phyloP scores from a whole-genome alignment of 1,140 invertebrate species.

The Lycorma delicatula region DNA sequence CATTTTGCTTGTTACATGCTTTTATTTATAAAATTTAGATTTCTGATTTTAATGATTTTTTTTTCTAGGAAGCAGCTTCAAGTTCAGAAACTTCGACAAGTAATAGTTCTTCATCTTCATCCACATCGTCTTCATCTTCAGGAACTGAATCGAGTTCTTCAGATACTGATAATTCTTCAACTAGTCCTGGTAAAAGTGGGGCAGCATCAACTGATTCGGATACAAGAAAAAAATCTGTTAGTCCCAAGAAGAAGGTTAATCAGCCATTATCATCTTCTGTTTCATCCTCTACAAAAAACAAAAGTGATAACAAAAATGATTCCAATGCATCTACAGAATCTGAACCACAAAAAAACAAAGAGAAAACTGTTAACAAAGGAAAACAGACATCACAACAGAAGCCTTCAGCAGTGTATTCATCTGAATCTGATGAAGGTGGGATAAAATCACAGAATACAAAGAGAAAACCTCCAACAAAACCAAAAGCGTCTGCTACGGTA shows the following conservation, averaged over 20 bases:
- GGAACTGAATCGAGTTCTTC: slow-evolving; percentile 32
- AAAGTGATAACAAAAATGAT: slow-evolving; percentile 13
- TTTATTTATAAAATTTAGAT: too few relatives aligned
- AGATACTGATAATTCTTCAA: slow-evolving; percentile 35
- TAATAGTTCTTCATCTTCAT: slow-evolving; percentile 29
- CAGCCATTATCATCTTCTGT: neutral
- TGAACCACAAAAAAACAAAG: slow-evolving; percentile 33
- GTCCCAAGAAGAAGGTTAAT: slow-evolving; percentile 24
- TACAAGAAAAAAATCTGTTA: slow-evolving; percentile 20
- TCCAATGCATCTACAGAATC: slow-evolving; percentile 1
- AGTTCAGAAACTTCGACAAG: slow-evolving; percentile 31
- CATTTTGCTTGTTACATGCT: too few relatives aligned
- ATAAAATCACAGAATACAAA: slow-evolving; percentile 34
- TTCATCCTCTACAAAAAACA: slow-evolving; percentile 11
- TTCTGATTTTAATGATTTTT: neutral
- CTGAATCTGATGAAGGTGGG: slow-evolving; percentile 31
- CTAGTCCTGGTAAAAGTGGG: slow-evolving; percentile 25
- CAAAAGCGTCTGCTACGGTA: slow-evolving; percentile 45
- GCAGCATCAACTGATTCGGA: slow-evolving; percentile 28
- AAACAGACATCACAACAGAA: slow-evolving; percentile 27
- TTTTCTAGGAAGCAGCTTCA: slow-evolving; percentile 20
- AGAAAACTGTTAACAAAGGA: slow-evolving; percentile 40
- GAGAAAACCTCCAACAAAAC: slow-evolving; percentile 43
- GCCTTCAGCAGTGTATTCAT: slow-evolving; percentile 27
- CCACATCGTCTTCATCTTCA: slow-evolving; percentile 31